A percentile compares a stretch with the other conserved stretches of the same genome.
Conservation (phyloP, 23 tunicate species). For the Trididemnum nubilum region DNA sequence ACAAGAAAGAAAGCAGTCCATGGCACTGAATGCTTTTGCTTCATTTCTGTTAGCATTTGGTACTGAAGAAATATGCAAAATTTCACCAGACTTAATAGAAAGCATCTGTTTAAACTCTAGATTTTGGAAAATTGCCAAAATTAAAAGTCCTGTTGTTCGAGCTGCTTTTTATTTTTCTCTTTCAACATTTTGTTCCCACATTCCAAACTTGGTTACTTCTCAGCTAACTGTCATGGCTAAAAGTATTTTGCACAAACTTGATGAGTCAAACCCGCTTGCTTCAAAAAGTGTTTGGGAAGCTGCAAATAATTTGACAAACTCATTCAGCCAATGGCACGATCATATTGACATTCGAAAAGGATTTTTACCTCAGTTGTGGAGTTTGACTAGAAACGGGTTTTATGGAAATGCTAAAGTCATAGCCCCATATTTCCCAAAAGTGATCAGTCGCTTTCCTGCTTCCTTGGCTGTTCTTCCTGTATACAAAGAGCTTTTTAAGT, state of each 20-base stretch:
- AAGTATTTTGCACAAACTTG: conserved; percentile 52
- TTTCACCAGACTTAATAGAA: conserved; percentile 1
- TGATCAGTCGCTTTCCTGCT: conserved; percentile 50
- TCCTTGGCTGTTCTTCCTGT: conserved; percentile 30
- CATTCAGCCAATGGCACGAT: conserved; percentile 52
- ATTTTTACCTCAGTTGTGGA: conserved; percentile 60
- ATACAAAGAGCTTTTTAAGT: conserved; percentile 56
- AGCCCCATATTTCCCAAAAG: conserved; percentile 33
- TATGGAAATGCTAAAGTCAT: conserved; percentile 56
- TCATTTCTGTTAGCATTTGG: conserved; percentile 28
- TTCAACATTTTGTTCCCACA: conserved; percentile 21
- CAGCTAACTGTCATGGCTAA: conserved; percentile 35
- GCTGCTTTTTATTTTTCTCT: conserved; percentile 55
- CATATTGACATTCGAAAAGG: conserved; percentile 74
- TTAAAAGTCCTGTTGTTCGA: conserved; percentile 40
- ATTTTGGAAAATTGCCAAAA: conserved; percentile 82
- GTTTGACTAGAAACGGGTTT: conserved; percentile 58
- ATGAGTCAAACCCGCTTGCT: conserved; percentile 49
- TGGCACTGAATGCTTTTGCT: conserved; percentile 56
- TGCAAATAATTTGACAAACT: conserved; percentile 31
- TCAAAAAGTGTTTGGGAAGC: conserved; percentile 60
- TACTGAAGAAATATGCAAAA: background rate
- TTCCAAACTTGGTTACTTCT: conserved; percentile 24
- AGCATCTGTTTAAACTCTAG: conserved; percentile 28
- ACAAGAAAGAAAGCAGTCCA: conserved; percentile 42